Conservation (phyloP, 2,113 vertebrate species). For the Polypterus bichir region DNA sequence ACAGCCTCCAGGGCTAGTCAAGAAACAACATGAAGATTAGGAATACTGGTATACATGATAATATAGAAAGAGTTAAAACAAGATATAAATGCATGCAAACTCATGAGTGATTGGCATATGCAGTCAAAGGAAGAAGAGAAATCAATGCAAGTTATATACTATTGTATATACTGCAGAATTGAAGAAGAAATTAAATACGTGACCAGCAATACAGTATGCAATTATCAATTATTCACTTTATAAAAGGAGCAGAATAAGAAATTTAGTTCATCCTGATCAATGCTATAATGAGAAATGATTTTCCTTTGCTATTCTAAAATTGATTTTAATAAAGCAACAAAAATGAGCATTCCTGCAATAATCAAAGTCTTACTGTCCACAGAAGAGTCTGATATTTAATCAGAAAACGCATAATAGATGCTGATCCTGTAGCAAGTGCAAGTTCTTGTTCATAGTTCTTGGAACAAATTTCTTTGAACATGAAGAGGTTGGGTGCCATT, state of each 20-base stretch:
- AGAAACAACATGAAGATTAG: too few relatives aligned
- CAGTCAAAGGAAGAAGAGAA: slow-evolving; percentile 1
- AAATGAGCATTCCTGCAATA: too few relatives aligned
- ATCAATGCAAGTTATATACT: background rate
- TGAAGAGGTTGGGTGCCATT: slow-evolving; percentile 97
- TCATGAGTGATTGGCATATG: background rate
- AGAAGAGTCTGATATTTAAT: slow-evolving; percentile 82
- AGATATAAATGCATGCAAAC: background rate
- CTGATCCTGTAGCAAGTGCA: slow-evolving; percentile 74
- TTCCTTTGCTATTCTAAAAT: too few relatives aligned
- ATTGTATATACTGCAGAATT: background rate
- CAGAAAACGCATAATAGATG: slow-evolving; percentile 73
- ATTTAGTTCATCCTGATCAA: too few relatives aligned
- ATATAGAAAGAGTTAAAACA: background rate
- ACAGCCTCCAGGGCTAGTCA: too few relatives aligned
- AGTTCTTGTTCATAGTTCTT: slow-evolving; percentile 71
- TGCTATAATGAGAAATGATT: too few relatives aligned
- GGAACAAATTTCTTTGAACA: slow-evolving; percentile 62
- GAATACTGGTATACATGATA: too few relatives aligned
- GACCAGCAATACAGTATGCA: too few relatives aligned
- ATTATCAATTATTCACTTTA: too few relatives aligned
- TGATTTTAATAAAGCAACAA: too few relatives aligned
- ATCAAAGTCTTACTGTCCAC: slow-evolving; percentile 68
- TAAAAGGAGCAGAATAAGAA: too few relatives aligned
- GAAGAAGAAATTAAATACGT: background rate